These are phyloP conservation scores for Calameuta pallipes DNA, from an alignment of 2,888 invertebrate genomes.

Conservation along the genomic window DNA sequence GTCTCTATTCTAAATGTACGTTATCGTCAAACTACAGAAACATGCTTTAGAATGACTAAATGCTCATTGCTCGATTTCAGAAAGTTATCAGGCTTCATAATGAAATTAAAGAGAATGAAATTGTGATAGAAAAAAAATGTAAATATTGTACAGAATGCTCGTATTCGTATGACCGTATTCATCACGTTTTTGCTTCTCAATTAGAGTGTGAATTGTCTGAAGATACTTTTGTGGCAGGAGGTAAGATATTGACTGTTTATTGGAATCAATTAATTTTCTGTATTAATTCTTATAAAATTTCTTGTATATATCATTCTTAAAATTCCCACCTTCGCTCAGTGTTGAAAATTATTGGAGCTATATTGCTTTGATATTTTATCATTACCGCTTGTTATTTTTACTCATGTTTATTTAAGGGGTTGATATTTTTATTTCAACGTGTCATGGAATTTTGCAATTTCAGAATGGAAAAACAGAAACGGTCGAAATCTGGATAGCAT, in stretches of 20 bases:
- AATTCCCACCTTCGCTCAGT: background rate
- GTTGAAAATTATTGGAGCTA: background rate
- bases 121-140: background rate
- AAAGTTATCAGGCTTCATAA: background rate
- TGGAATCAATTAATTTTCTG: background rate
- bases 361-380: background rate
- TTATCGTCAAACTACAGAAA: background rate
- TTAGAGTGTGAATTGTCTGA: background rate
- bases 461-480: constrained; percentile 14
- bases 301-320: constrained; percentile 8
- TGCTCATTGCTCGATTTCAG: background rate
- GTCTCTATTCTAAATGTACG: background rate
- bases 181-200: background rate
- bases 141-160: background rate
- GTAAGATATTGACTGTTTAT: background rate
- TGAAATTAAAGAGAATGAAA: background rate
- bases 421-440: background rate
- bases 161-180: background rate
- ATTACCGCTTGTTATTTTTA: background rate
- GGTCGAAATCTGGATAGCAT: constrained; percentile 42
- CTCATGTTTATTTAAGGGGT: background rate
- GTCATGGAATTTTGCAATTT: background rate
- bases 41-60: background rate
- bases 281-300: background rate
- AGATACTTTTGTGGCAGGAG: background rate